Conservation (phyloP, 2,888 invertebrate species). For the Machimus atricapillus region DNA sequence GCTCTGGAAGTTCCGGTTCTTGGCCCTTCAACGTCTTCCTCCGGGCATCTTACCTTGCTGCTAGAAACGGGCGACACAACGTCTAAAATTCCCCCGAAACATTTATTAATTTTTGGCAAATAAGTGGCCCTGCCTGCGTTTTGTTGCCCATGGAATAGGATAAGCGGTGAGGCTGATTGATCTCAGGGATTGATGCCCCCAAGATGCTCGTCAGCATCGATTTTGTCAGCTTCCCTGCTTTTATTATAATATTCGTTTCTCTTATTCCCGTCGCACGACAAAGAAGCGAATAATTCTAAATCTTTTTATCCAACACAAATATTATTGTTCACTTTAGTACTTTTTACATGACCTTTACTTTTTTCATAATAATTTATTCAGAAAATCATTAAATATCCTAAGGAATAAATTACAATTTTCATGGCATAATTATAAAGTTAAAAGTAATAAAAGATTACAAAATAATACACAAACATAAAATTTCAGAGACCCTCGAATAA, state of each 20-base stretch:
- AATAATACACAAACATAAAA: not conserved
- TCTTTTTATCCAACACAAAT: not conserved
- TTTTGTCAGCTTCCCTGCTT: not conserved
- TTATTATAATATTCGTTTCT: not conserved
- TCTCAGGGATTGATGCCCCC: not conserved
- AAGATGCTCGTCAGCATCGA: not conserved
- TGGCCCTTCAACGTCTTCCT: not conserved
- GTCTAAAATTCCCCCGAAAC: not conserved
- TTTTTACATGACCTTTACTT: not conserved
- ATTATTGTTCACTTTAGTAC: not conserved
- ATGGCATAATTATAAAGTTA: not conserved
- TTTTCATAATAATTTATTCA: not conserved
- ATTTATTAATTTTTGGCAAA: not conserved
- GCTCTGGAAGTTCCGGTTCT: not conserved
- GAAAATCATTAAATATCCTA: not conserved
- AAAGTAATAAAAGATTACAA: not conserved
- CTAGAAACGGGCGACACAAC: not conserved
- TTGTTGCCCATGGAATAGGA: not conserved
- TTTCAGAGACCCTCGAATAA: not conserved
- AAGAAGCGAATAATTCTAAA: not conserved
- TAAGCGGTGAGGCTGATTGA: not conserved
- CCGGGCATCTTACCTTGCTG: not conserved
- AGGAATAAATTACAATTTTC: not conserved
- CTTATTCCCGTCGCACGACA: not conserved
- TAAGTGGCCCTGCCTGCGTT: not conserved